These are phyloP conservation scores for Myathropa florea DNA, from an alignment of 2,888 invertebrate genomes.

Conservation along the genomic window DNA sequence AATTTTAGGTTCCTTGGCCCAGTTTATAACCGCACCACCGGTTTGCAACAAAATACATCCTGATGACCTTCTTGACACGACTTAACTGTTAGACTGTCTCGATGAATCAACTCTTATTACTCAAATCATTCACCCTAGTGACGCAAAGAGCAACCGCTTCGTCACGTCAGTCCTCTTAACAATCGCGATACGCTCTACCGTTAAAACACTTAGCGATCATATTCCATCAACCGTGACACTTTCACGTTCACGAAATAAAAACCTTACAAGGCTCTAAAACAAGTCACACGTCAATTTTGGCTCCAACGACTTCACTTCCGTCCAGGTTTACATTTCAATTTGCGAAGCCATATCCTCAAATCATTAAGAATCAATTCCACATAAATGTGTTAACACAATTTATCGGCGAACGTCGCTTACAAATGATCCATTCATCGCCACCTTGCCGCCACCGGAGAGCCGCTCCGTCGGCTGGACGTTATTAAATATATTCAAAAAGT, in stretches of 20 bases:
- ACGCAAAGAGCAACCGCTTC: too few relatives aligned
- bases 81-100: too few relatives aligned
- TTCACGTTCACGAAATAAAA: not conserved
- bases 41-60: too few relatives aligned
- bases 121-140: too few relatives aligned
- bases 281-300: not conserved
- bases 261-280: not conserved
- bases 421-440: not conserved
- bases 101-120: too few relatives aligned
- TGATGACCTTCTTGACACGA: too few relatives aligned
- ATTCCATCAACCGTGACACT: too few relatives aligned
- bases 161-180: too few relatives aligned
- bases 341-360: not conserved
- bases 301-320: not conserved
- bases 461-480: not conserved
- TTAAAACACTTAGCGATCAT: too few relatives aligned
- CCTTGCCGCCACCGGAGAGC: not conserved
- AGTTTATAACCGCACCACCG: too few relatives aligned
- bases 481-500: not conserved
- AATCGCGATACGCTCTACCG: too few relatives aligned
- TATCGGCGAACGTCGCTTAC: not conserved
- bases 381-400: not conserved
- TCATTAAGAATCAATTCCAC: not conserved
- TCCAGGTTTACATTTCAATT: not conserved
- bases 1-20: too few relatives aligned